phyloP scores from a whole-genome alignment of 2,113 vertebrate genomes.

The Mobula hypostoma region DNA sequence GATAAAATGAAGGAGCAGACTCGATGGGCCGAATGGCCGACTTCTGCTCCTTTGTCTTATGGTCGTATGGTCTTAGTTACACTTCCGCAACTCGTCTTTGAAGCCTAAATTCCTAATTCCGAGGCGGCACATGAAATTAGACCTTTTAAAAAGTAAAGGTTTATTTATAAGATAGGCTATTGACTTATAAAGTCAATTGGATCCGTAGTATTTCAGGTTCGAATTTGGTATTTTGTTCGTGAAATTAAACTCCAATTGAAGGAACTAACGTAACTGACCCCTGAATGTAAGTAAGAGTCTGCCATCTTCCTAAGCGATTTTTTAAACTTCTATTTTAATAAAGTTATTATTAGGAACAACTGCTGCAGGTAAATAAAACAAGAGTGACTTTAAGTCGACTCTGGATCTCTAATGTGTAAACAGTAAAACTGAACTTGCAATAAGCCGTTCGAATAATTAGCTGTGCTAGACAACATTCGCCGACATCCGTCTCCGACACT shows the following conservation, averaged over 20 bases:
- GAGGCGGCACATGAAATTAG: not conserved
- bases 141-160: not conserved
- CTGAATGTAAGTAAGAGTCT: not conserved
- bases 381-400: not conserved
- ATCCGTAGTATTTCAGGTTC: too few species aligned
- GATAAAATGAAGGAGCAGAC: too few species aligned
- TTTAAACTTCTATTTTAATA: not conserved
- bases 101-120: not conserved
- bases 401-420: not conserved
- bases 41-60: too few species aligned
- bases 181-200: too few species aligned
- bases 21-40: too few species aligned
- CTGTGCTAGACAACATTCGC: too few species aligned
- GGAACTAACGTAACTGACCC: not conserved
- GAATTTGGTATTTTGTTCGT: too few species aligned
- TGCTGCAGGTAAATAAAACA: not conserved
- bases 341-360: not conserved
- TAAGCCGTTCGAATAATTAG: not conserved
- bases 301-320: too few species aligned
- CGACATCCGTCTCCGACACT: not conserved
- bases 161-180: not conserved
- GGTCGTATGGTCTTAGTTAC: too few species aligned
- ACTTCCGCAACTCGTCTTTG: not conserved
- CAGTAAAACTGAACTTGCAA: not conserved
- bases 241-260: not conserved